Conservation (phyloP, 2,888 invertebrate species). For the Mamestra brassicae region DNA sequence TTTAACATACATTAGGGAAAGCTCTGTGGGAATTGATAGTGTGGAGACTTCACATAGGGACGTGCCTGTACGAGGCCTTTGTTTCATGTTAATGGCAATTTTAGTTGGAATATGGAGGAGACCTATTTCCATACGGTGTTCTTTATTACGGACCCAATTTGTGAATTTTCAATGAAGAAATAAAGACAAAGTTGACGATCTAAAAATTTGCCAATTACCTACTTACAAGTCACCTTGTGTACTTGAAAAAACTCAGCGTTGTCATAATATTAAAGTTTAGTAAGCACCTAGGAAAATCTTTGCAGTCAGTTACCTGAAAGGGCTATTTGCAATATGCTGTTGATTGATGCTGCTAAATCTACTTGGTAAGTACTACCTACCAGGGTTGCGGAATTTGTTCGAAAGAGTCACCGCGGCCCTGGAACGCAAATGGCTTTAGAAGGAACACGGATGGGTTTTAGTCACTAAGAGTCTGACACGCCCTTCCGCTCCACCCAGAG, state of each 20-base stretch:
- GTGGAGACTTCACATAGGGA: constrained; percentile 16
- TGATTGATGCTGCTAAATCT: not conserved
- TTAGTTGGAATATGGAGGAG: not conserved
- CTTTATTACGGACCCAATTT: no score
- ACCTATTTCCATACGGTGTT: not conserved
- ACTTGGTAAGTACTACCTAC: not conserved
- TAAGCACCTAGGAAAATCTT: not conserved
- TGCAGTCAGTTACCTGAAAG: not conserved
- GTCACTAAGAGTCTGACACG: no score
- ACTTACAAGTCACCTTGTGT: not conserved
- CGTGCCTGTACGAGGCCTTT: not conserved
- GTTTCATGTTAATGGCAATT: constrained; percentile 18
- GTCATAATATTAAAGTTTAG: not conserved
- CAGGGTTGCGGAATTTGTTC: no score
- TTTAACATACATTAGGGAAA: constrained; percentile 56
- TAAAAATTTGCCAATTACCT: no score
- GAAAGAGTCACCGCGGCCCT: no score
- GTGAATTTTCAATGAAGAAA: no score
- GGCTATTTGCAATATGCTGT: not conserved
- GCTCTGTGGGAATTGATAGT: constrained; percentile 42
- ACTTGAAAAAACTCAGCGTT: not conserved
- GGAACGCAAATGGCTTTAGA: no score
- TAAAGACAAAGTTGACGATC: no score
- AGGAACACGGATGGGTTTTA: no score
- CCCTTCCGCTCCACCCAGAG: no score